Base-by-base conservation (phyloP, 2,797 vertebrate species). In the Aplochiton taeniatus region DNA sequence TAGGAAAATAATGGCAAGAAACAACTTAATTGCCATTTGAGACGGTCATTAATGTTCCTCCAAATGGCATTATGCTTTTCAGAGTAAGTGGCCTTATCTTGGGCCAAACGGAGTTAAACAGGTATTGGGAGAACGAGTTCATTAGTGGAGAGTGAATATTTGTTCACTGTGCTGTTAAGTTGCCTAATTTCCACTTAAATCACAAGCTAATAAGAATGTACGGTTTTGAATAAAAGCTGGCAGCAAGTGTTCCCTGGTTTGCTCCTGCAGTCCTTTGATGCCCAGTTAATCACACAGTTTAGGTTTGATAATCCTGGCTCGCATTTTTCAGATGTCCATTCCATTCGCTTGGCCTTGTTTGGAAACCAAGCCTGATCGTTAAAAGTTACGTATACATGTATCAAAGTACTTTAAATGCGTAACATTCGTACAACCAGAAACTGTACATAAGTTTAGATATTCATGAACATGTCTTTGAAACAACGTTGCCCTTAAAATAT, bases 181-280 rank as follows among this genome's bases (percentile, higher is more conserved):
- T 71, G 78, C 80, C 79, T 78, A 44, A 83, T 84, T 86, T 83
- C 79, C 78, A 87, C 85, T 75, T 80, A 75, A 85, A 78, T 86
- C 16, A 5, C 70, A 65, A 48, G 56, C 69, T 79, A 82, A 85
- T 75, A 63, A 76, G 73, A 56, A 52, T 65, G 63, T 17, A 53
- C 55, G 70, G 69, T 58, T 68, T 46, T 62, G 58, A 82, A 78
- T 64, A 70, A 78, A 70, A 83, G 69, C 31, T 42, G 58, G 76
- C 72, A 72, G 72, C 72, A 54, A 65, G 68, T 76, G 68, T 78
- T 82, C 70, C 47, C 58, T 73, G 69, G 72, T 68, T 80, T 42
- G 42, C 31, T 66, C 82, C 61, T 79, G 66, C 70, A 58, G 61
- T 42, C 51, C 69, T 83, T 58, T 31, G 31, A 31, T 31, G 31